Base-by-base conservation (phyloP, 2,113 vertebrate species). In the Octodon degus region DNA sequence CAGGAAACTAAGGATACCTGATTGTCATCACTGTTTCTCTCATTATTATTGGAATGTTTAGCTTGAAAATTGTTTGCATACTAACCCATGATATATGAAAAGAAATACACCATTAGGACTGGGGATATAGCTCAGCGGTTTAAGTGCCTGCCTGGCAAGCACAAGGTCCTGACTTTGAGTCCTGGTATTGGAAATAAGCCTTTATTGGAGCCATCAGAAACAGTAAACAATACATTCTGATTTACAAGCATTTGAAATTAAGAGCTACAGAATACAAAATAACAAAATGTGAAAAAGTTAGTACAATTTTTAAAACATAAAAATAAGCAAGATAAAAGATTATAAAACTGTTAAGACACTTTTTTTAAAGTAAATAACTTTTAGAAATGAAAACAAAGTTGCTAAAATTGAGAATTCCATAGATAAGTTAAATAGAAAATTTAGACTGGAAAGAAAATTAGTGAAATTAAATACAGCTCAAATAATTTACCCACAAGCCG, bases 381-480 rank as follows among this genome's bases (percentile, higher is more conserved):
- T 34, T 72, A 70, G 70, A 86, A 95, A 82, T 88, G 8, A 82
- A 92, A 76, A 95, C 47, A 27, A 19, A 84, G 84, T n/a, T 62
- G 3, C 50, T 86, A 58, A 86, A 86, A 63, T 86, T 72, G 34
- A 81, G 40, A 86, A 55, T 79, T 40, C 55, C 77, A 58, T 67
- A 14, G 40, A 50, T 60, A 86, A 12, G 12, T 86, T 86, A 86
- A 80, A 63, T 8, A 86, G 40, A 24, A 93, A 60, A 32, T 60
- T 90, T 50, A 84, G 72, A 91, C 20, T 81, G 30, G 20, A 40
- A n/a, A 91, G 34, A 95, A 37, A 86, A 80, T 86, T 9, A 62
- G 40, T 55, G 16, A 72, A 55, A 87, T 74, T 27, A 22, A 93
- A 43, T 55, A 80, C 16, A 72, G 67, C 34, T 70, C 32, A n/a